These are phyloP conservation scores for Thera obeliscata DNA, from an alignment of 2,888 invertebrate genomes.

Conservation along the genomic window DNA sequence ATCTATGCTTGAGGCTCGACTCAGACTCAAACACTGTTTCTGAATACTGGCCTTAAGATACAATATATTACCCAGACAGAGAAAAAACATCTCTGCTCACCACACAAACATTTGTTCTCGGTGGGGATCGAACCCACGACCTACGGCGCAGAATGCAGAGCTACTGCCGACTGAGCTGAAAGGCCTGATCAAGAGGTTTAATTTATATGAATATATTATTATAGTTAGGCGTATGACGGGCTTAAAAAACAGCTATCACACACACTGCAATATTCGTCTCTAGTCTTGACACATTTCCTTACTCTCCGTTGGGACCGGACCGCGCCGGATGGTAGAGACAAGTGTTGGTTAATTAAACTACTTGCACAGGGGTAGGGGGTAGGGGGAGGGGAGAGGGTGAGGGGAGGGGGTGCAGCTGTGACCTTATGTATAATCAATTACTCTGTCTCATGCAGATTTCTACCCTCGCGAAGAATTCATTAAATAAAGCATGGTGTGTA, in stretches of 20 bases:
- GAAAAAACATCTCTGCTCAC: no score
- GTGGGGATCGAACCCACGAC: no score
- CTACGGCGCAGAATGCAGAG: no score
- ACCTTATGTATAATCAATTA: slow-evolving; percentile 9
- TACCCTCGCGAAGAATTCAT: slow-evolving; percentile 2
- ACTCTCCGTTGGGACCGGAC: neutral
- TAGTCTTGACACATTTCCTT: neutral
- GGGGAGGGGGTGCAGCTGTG: slow-evolving; percentile 7
- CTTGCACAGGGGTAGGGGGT: neutral
- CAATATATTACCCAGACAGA: no score
- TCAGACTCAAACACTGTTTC: no score
- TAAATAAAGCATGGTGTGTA: neutral
- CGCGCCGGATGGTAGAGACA: slow-evolving; percentile 17
- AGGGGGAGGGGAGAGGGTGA: neutral
- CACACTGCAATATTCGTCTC: slow-evolving; percentile 2
- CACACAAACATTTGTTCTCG: no score
- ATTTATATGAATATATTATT: neutral
- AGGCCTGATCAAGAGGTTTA: no score
- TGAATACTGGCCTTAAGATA: no score
- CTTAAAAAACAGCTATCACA: no score
- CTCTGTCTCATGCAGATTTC: slow-evolving; percentile 18
- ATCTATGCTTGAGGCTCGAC: no score
- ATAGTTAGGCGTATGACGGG: neutral
- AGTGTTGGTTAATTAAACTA: slow-evolving; percentile 23
- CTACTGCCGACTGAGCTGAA: no score